Percentiles rank a stretch among this genome's conserved stretches.
Evolutionary conservation across 2,113 vertebrate species (phyloP).

Genomic region (Micronisus gabar): DNA sequence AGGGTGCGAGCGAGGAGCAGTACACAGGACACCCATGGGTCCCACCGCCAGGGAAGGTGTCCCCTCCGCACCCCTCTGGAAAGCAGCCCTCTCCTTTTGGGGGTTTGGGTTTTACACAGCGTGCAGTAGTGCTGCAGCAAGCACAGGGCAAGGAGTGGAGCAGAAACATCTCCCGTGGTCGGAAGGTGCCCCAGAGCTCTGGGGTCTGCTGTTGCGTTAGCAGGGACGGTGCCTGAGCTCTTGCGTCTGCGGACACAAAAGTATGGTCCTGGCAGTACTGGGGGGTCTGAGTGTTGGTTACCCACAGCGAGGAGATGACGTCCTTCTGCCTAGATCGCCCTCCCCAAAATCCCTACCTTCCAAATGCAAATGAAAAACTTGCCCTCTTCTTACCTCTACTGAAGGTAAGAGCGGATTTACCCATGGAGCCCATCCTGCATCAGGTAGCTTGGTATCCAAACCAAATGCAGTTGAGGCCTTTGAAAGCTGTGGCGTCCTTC

Average conservation of each 20-base stretch:
- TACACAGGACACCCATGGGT: background rate
- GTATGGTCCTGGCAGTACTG: background rate
- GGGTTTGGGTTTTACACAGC: background rate
- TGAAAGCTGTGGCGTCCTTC: background rate
- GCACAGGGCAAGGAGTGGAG: background rate
- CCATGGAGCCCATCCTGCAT: background rate
- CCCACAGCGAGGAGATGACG: background rate
- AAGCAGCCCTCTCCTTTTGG: background rate
- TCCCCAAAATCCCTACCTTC: background rate
- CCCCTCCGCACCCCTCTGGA: background rate
- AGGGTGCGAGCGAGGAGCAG: background rate
- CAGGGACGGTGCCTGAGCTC: background rate
- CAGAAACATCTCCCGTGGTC: background rate
- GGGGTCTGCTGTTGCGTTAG: background rate
- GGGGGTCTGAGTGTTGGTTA: background rate
- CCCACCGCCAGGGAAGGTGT: rapidly evolving
- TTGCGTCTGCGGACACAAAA: background rate
- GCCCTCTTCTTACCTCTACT: no score
- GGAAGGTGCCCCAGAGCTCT: background rate
- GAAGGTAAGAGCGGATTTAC: background rate
- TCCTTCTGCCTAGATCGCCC: background rate
- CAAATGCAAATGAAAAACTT: background rate
- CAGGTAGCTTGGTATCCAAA: background rate
- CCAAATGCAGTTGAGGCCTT: background rate
- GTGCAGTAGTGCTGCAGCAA: background rate